Base-by-base conservation (phyloP, 2,888 invertebrate genomes). In the Caenorhabditis angaria region DNA sequence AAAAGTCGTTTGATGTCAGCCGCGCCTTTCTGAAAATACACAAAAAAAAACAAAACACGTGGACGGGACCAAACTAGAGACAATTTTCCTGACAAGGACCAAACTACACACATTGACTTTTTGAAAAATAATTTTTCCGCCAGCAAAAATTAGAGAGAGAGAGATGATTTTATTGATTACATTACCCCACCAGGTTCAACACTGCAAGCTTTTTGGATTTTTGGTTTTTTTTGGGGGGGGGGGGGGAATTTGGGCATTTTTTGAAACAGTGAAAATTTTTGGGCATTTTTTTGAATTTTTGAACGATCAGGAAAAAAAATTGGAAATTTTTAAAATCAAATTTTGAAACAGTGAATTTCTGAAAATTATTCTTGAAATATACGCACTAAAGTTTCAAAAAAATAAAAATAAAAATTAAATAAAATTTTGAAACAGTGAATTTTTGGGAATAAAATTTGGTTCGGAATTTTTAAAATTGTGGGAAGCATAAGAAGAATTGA, bases 1-100 rank as follows among this genome's bases (percentile, higher is more conserved):
- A 85, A 68, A 65, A 85, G 75, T 35, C 82, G 77, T 29, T 81
- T 80, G 69, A 85, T 82, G 57, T 85, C 85, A 51, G 81, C 80
- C 10, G 78, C 77, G 56, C 84, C 83, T 55, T 82, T 83, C 85
- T 85, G 75, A 41, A 82, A 76, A 27, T 61, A 56, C 3, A 50
- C 20, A 65, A 28, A 65, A 65, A 48, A 28, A 57, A 24, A 22
- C n/a, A n/a, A n/a, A n/a, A 27, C 32, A 41, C 28, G n/a, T 32
- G 48, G 55, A 61, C 50, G n/a, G n/a, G n/a, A n/a, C n/a, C n/a
- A n/a, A n/a, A n/a, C n/a, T n/a, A n/a, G n/a, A 32, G 48, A 28
- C 47, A 56, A 69, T 28, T 55, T 28, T 50, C 35, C 6, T 51
- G 61, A 71, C 66, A 63, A 57, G 59, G 58, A 53, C 53, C 18